Base-by-base conservation (phyloP, 2,888 invertebrate species). In the Orthosia cruda region DNA sequence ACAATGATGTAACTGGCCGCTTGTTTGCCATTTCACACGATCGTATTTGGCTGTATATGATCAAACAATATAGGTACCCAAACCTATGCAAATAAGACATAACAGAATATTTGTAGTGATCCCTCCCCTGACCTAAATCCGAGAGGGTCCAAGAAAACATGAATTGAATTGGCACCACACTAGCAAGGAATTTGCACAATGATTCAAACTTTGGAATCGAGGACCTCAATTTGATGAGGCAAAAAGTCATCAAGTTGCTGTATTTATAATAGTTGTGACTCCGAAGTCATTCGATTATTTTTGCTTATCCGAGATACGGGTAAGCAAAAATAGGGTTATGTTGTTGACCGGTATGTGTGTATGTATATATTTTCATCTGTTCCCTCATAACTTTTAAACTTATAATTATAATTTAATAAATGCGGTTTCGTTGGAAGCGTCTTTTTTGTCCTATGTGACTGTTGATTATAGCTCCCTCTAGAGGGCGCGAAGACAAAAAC, bases 31-130 rank as follows among this genome's bases (percentile, higher is more conserved):
- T 64, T 78, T 78, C 63, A 77, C 71, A 59, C 71, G 63, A 77
- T 59, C 47, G 23, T 64, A 59, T 72, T 61, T 72, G 20, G 45
- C 7, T 62, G 49, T 62, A 49, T 72, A 16, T 59, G 45, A 55
- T 47, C 59, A 61, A 72, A 73, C 73, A 77, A 32, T 45, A 62
- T 45, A 58, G 20, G 66, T 49, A n/a, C 49, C 54, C 49, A 16
- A 74, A 66, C 80, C 77, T 78, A 80, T 66, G 77, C 62, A 78
- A 78, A 78, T 66, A 78, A 65, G 77, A 78, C 76, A 65, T 79
- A 64, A 54, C 54, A 18, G 64, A 12, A 20, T 77, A 26, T 77
- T 77, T 77, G 79, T 54, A 54, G 58, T 77, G 23, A 62, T 47
- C 50, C 61, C 32, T 55, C 50, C 18, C 32, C 80, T 61, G 66